Evolutionary conservation across 2,797 vertebrate genomes (phyloP).

Genomic region (Sebastes matsubarae): DNA sequence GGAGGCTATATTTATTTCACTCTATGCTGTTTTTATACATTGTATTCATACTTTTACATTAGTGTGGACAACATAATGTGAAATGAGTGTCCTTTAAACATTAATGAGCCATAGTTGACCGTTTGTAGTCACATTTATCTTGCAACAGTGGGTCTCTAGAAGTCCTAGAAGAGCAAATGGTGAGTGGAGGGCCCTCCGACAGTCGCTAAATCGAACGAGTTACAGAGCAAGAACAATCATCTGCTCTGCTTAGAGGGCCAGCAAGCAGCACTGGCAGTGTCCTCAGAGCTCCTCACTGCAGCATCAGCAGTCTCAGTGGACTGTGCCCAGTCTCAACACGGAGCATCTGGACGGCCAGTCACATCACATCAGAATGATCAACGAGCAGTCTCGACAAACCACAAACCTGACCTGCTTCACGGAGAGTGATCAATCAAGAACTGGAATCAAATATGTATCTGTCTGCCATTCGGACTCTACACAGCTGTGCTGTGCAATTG

Average conservation of each 20-base stretch:
- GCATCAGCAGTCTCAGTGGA: slow-evolving; percentile 57
- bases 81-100: slow-evolving; percentile 4
- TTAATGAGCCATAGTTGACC: slow-evolving; percentile 7
- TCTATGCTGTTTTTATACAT: background rate
- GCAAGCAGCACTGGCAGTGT: slow-evolving; percentile 33
- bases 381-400: slow-evolving; percentile 8
- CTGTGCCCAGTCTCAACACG: slow-evolving; percentile 42
- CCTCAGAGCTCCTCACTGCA: slow-evolving; percentile 46
- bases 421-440: slow-evolving; percentile 32
- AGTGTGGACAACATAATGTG: background rate
- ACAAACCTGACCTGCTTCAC: slow-evolving; percentile 16
- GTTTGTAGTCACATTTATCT: slow-evolving; percentile 31
- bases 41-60: background rate
- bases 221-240: slow-evolving; percentile 58
- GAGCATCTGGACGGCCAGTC: slow-evolving; percentile 51
- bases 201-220: slow-evolving; percentile 51
- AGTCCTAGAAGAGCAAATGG: slow-evolving; percentile 44
- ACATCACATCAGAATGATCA: slow-evolving; percentile 40
- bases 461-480: background rate
- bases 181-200: slow-evolving; percentile 45
- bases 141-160: slow-evolving; percentile 27
- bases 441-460: slow-evolving; percentile 1
- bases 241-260: slow-evolving; percentile 46
- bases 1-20: background rate
- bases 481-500: background rate